These are phyloP conservation scores for Rhagoletis pomonella DNA, from an alignment of 1,140 invertebrate genomes.

Conservation along the genomic window DNA sequence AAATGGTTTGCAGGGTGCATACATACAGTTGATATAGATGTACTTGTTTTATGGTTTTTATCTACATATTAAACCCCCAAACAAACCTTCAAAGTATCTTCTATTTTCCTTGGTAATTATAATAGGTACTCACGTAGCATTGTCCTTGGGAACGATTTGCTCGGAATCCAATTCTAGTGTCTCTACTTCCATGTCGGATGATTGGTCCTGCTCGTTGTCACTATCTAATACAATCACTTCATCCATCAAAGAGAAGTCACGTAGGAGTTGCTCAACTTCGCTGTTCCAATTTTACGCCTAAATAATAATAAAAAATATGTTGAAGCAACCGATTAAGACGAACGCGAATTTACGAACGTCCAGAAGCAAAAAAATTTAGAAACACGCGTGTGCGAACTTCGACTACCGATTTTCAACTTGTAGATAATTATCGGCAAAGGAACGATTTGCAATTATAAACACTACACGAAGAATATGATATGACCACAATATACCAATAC, in stretches of 20 bases:
- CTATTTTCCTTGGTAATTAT: neutral
- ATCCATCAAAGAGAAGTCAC: constrained; percentile 55
- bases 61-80: no score
- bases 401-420: neutral
- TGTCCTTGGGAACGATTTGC: constrained; percentile 57
- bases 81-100: no score
- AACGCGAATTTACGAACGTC: neutral
- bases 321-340: neutral
- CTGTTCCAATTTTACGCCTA: neutral
- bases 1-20: no score
- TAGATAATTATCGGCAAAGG: neutral
- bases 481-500: neutral
- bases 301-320: constrained; percentile 3
- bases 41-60: no score
- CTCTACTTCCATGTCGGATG: constrained; percentile 56
- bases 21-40: no score
- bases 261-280: neutral
- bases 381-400: neutral
- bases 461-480: neutral
- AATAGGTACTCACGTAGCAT: constrained; percentile 56
- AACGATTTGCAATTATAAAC: neutral
- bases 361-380: neutral
- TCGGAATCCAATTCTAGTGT: constrained; percentile 54
- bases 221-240: constrained; percentile 57
- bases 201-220: constrained; percentile 55